These are phyloP conservation scores for Atherinomorus stipes DNA, from an alignment of 2,113 vertebrate species.

Conservation along the genomic window DNA sequence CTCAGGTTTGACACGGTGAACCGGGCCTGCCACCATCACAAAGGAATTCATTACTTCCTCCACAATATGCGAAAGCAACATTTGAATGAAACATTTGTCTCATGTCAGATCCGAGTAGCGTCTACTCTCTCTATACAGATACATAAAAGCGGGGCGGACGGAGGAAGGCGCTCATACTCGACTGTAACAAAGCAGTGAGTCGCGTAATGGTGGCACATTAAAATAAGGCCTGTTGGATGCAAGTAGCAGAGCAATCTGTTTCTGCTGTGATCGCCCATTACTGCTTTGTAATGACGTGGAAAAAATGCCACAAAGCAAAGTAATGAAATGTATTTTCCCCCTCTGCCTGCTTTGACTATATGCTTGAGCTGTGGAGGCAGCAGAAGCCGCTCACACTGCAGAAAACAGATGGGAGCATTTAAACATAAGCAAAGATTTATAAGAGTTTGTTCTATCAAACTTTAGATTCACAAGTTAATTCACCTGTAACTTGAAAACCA, in stretches of 20 bases:
- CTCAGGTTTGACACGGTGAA: constrained; percentile 91
- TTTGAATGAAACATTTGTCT: constrained; percentile 99
- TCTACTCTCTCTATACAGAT: constrained; percentile 82
- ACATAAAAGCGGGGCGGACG: constrained; percentile 56
- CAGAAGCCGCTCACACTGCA: not conserved
- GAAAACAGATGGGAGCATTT: constrained; percentile 25
- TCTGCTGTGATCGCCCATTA: constrained; percentile 71
- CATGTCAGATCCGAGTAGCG: constrained; percentile 91
- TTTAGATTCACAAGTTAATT: constrained; percentile 17
- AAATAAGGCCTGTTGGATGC: constrained; percentile 79
- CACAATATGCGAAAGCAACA: constrained; percentile 97
- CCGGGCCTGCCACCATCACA: constrained; percentile 80
- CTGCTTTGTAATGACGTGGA: constrained; percentile 67
- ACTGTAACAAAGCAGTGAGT: constrained; percentile 79
- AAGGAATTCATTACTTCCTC: constrained; percentile 95
- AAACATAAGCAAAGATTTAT: constrained; percentile 1
- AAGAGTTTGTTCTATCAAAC: not conserved
- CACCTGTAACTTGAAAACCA: constrained; percentile 13
- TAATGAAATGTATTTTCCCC: constrained; percentile 73
- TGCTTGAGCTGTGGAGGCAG: constrained; percentile 17
- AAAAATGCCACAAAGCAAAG: constrained; percentile 65
- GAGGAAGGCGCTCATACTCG: constrained; percentile 38
- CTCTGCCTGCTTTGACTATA: constrained; percentile 39
- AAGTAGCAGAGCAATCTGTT: constrained; percentile 78
- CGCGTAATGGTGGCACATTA: constrained; percentile 74